Base-by-base conservation (phyloP, 2,888 invertebrate species). In the Oconnorella tubifera region DNA sequence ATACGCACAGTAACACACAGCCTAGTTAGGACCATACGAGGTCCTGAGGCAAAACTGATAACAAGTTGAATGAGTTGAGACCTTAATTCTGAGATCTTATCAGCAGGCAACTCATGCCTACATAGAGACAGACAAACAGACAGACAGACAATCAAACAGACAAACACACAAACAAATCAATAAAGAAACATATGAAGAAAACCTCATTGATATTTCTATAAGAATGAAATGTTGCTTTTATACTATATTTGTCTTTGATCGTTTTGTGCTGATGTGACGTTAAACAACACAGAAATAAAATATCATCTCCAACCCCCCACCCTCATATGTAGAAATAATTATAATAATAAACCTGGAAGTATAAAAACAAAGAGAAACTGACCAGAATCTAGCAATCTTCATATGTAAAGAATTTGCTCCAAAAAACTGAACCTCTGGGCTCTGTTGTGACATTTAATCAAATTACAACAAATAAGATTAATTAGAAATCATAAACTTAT, bases 381-480 rank as follows among this genome's bases (percentile, higher is more conserved):
- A 81, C 82, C 92, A 95, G 77, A 88, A 89, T 77, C 91, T 89
- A 74, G 91, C 87, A 59, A 96, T 87, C 82, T 96, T 96, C 0
- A 89, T 88, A 76, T 95, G 91, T 28, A 96, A 58, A 27, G 62
- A 32, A 32, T 90, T 90, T 2, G 95, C 95, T 63, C 90, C 95
- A 85, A 92, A 96, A 83, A 92, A 95, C 82, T 95, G 94, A 33
- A 93, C 90, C 84, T 94, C 94, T 70, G 89, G 88, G 63, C 87
- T 86, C 92, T 92, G 80, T 56, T 85, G 84, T 25, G 23, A 59
- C 33, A 59, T 19, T 14, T 10, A 29, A 29, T 10, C 27, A 28
- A 57, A 28, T 23, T 23, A 25, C 28, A n/a, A 60, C 1, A n/a
- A n/a, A n/a, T n/a, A n/a, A n/a, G n/a, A n/a, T n/a, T n/a, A n/a